Percentiles rank a stretch among this genome's conserved stretches.
Conservation (phyloP, 1,140 invertebrate species). For the Rhysida immarginata region DNA sequence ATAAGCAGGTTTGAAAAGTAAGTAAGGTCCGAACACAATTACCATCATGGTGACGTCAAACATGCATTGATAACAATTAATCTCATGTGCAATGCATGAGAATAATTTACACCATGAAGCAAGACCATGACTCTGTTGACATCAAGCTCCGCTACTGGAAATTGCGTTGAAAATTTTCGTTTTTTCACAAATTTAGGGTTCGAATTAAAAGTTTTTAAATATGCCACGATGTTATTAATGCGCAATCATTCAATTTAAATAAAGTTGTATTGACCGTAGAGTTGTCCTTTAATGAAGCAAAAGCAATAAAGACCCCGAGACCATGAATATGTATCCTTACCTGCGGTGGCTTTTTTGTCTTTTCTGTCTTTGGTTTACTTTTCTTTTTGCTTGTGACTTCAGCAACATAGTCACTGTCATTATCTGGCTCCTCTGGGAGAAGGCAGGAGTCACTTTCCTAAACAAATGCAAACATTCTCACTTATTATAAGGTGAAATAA, state of each 20-base stretch:
- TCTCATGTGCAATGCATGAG: neutral
- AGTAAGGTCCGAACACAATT: too few species aligned
- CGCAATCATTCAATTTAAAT: too few species aligned
- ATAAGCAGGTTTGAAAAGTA: too few species aligned
- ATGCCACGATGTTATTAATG: too few species aligned
- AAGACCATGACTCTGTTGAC: too few species aligned
- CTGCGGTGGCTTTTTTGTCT: neutral
- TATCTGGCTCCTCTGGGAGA: constrained; percentile 45
- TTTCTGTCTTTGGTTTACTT: constrained; percentile 8
- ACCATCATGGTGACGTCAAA: too few species aligned
- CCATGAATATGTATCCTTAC: neutral
- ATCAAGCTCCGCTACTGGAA: neutral
- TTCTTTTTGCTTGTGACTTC: constrained; percentile 27
- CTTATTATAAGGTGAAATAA: too few species aligned
- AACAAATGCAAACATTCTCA: too few species aligned
- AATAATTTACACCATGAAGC: neutral
- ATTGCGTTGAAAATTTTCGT: too few species aligned
- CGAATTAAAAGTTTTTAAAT: too few species aligned
- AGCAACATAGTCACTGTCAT: constrained; percentile 47
- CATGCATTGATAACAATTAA: neutral
- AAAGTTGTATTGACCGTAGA: too few species aligned
- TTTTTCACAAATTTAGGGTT: too few species aligned
- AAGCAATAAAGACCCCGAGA: neutral
- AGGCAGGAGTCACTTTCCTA: constrained; percentile 63
- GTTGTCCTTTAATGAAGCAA: neutral